These are phyloP conservation scores for Pristionchus mayeri DNA, from an alignment of 2,888 invertebrate genomes.

Conservation along the genomic window DNA sequence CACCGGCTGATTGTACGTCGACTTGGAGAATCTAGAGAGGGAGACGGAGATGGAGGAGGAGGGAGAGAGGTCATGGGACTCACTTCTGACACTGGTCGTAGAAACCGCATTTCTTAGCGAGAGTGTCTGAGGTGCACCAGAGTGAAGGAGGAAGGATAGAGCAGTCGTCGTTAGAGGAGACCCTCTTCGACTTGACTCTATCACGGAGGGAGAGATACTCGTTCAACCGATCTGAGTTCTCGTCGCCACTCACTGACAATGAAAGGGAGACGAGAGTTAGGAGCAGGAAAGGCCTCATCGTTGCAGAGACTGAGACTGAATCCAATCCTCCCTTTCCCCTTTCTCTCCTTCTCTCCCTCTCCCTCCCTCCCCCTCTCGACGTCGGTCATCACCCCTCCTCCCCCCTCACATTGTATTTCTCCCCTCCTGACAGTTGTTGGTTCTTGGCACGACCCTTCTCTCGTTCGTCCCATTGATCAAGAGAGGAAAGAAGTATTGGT, in stretches of 20 bases:
- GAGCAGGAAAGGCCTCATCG: slow-evolving; percentile 8
- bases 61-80: not conserved
- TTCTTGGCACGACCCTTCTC: slow-evolving; percentile 39
- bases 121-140: slow-evolving; percentile 63
- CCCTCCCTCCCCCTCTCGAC: slow-evolving; percentile 16
- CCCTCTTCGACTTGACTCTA: slow-evolving; percentile 24
- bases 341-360: slow-evolving; percentile 43
- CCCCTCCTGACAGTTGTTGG: slow-evolving; percentile 41
- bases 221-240: slow-evolving; percentile 45
- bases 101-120: slow-evolving; percentile 64
- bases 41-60: not conserved
- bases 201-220: slow-evolving; percentile 45
- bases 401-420: slow-evolving; percentile 39
- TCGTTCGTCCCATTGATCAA: slow-evolving; percentile 35
- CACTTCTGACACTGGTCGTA: slow-evolving; percentile 54
- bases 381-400: slow-evolving; percentile 48
- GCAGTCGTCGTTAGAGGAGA: slow-evolving; percentile 52
- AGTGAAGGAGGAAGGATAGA: slow-evolving; percentile 61
- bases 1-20: slow-evolving; percentile 60
- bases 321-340: not conserved
- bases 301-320: slow-evolving; percentile 34
- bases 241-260: not conserved
- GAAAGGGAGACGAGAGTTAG: not conserved
- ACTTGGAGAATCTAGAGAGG: slow-evolving; percentile 53
- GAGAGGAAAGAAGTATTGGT: not conserved